Percentiles rank a stretch among this genome's conserved stretches.
phyloP scores from a whole-genome alignment of 1,140 invertebrate genomes.

The Zaprionus ornatus region DNA sequence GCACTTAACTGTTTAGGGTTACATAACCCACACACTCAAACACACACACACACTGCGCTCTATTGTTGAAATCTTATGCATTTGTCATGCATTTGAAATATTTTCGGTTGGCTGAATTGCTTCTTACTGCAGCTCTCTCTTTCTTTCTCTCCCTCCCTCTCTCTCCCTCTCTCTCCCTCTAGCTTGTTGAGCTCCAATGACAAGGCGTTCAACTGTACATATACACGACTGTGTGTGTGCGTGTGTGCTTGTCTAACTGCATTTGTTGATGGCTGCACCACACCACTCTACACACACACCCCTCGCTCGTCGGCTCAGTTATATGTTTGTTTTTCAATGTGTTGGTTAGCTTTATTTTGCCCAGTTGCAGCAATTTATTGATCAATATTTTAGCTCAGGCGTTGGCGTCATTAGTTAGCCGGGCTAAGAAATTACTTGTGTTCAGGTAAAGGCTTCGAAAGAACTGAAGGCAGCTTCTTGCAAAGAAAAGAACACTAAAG shows the following conservation, averaged over 20 bases:
- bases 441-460: too few species aligned
- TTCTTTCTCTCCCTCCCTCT: background rate
- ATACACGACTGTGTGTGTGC: slow-evolving; percentile 15
- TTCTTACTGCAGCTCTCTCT: slow-evolving; percentile 18
- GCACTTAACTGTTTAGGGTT: slow-evolving; percentile 79
- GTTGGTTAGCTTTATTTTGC: slow-evolving; percentile 35
- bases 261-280: slow-evolving; percentile 46
- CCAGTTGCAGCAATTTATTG: slow-evolving; percentile 65
- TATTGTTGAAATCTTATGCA: slow-evolving; percentile 80
- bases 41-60: slow-evolving; percentile 3
- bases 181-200: slow-evolving; percentile 28
- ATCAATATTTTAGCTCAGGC: slow-evolving; percentile 71
- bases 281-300: background rate
- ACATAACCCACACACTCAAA: slow-evolving; percentile 44
- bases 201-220: slow-evolving; percentile 28
- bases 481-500: too few species aligned
- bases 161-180: background rate
- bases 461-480: background rate
- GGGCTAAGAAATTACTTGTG: slow-evolving; percentile 23
- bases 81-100: slow-evolving; percentile 81
- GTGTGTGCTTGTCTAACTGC: slow-evolving; percentile 41
- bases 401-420: slow-evolving; percentile 63
- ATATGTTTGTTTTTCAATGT: slow-evolving; percentile 29
- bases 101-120: slow-evolving; percentile 67
- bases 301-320: background rate